Conservation (phyloP, 2,888 invertebrate genomes). For the Latheticus oryzae region DNA sequence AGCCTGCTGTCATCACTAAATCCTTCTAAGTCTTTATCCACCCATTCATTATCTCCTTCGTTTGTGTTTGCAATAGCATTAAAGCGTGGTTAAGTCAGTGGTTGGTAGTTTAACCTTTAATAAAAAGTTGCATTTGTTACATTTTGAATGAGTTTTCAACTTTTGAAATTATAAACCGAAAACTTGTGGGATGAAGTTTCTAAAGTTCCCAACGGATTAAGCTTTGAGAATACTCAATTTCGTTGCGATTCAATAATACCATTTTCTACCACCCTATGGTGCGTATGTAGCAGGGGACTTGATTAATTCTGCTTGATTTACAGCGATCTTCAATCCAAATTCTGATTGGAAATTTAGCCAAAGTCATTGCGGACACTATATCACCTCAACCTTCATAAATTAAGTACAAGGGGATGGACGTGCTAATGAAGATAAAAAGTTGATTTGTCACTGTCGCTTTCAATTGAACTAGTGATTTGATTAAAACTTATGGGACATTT, state of each 20-base stretch:
- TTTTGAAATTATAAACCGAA: too few relatives aligned
- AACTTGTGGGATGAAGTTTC: too few relatives aligned
- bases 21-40: too few relatives aligned
- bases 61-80: too few relatives aligned
- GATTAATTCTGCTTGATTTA: constrained; percentile 39
- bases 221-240: constrained; percentile 11
- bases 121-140: too few relatives aligned
- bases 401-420: constrained; percentile 14
- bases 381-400: too few relatives aligned
- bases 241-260: constrained; percentile 32
- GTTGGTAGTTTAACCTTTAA: too few relatives aligned
- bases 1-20: too few relatives aligned
- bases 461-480: constrained; percentile 18
- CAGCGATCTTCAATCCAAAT: constrained; percentile 33
- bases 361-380: constrained; percentile 24
- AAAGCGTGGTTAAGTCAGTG: too few relatives aligned
- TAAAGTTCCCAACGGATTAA: constrained; percentile 31
- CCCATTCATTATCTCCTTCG: too few relatives aligned
- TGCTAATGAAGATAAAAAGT: constrained; percentile 38
- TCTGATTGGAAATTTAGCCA: constrained; percentile 36
- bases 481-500: constrained; percentile 31
- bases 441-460: constrained; percentile 35
- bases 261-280: constrained; percentile 5
- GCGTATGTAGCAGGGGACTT: constrained; percentile 26
- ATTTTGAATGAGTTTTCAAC: too few relatives aligned